Percentiles rank a stretch among this genome's conserved stretches.
These are phyloP conservation scores for Lochmaea crataegi DNA, from an alignment of 2,888 invertebrate genomes.

Conservation along the genomic window DNA sequence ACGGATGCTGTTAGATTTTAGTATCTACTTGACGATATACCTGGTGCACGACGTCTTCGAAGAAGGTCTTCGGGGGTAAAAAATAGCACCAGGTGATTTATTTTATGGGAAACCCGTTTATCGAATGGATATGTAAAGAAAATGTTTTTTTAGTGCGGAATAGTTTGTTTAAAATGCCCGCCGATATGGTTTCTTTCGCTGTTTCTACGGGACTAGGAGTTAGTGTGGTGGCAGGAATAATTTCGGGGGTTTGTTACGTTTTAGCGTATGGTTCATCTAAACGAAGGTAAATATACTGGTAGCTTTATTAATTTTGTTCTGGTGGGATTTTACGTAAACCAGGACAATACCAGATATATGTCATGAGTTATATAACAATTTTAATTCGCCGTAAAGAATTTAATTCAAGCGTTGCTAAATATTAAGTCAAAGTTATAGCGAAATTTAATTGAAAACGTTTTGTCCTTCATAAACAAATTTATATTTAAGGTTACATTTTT, in stretches of 20 bases:
- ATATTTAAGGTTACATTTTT: too few species aligned
- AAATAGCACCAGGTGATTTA: neutral
- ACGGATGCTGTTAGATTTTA: conserved; percentile 1
- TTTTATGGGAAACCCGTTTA: conserved; percentile 41
- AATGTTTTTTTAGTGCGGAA: conserved; percentile 40
- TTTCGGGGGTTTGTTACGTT: conserved; percentile 77
- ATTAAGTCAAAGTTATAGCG: too few species aligned
- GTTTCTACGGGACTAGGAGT: conserved; percentile 72
- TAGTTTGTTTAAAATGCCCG: conserved; percentile 64
- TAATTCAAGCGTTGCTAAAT: too few species aligned
- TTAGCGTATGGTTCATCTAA: conserved; percentile 70
- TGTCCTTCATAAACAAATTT: too few species aligned
- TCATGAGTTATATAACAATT: too few species aligned
- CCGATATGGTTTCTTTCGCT: conserved; percentile 68
- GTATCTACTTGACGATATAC: neutral
- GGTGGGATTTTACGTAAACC: too few species aligned
- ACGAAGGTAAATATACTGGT: conserved; percentile 65
- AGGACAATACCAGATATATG: neutral
- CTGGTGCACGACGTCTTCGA: too few species aligned
- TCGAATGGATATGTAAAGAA: conserved; percentile 42
- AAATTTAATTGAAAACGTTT: too few species aligned
- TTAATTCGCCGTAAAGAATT: too few species aligned
- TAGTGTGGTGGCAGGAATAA: conserved; percentile 75
- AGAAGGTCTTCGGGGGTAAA: neutral
- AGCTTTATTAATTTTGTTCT: too few species aligned